A percentile compares a stretch with the other conserved stretches of the same genome.
These are phyloP conservation scores for Leptoteleia sp. DNA, from an alignment of 1,140 invertebrate genomes.

Conservation along the genomic window DNA sequence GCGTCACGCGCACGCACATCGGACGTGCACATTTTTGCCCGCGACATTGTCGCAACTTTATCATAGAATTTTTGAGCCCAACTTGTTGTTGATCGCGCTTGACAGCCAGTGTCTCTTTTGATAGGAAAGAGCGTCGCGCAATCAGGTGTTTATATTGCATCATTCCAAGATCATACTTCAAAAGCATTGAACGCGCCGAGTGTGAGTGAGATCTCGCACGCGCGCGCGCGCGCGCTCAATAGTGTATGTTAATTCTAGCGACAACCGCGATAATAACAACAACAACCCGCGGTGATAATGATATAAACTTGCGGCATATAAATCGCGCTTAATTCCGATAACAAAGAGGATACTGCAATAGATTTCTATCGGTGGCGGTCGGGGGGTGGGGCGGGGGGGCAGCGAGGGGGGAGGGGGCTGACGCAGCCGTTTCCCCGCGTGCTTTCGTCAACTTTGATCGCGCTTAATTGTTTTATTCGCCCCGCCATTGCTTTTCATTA, in stretches of 20 bases:
- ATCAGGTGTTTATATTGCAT: slow-evolving; percentile 75
- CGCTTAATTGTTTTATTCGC: slow-evolving; percentile 14
- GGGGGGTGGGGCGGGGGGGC: no score
- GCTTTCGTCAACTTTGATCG: slow-evolving; percentile 14
- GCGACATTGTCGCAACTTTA: slow-evolving; percentile 33
- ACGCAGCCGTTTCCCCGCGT: not conserved
- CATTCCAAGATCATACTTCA: slow-evolving; percentile 64
- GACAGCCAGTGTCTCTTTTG: slow-evolving; percentile 46
- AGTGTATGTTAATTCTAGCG: slow-evolving; percentile 49
- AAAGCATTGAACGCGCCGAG: slow-evolving; percentile 46
- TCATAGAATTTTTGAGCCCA: slow-evolving; percentile 38
- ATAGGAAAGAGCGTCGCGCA: slow-evolving; percentile 61
- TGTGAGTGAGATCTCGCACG: no score
- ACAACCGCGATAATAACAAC: slow-evolving; percentile 29
- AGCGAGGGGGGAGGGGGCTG: not conserved
- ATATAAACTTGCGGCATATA: slow-evolving; percentile 31
- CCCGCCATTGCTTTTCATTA: no score
- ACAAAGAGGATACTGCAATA: slow-evolving; percentile 33
- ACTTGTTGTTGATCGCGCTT: slow-evolving; percentile 48
- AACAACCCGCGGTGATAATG: slow-evolving; percentile 17
- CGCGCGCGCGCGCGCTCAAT: slow-evolving; percentile 19
- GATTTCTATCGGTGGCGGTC: slow-evolving; percentile 18
- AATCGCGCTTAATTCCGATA: slow-evolving; percentile 32
- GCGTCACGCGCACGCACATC: slow-evolving; percentile 23
- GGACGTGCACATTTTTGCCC: slow-evolving; percentile 31